These are phyloP conservation scores for Onychomys arenicola DNA, from an alignment of 2,797 vertebrate genomes.

Conservation along the genomic window DNA sequence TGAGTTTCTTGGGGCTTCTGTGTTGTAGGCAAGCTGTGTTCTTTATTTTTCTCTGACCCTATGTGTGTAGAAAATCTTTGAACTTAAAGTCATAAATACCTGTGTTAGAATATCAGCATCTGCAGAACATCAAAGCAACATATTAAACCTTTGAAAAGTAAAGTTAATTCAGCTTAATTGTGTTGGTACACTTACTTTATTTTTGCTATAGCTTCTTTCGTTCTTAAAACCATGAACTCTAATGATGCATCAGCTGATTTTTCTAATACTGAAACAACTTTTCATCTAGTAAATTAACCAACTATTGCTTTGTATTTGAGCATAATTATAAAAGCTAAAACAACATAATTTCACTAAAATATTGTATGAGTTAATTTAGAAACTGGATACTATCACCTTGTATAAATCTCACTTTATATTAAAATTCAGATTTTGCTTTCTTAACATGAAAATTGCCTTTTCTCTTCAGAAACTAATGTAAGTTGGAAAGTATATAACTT, in stretches of 20 bases:
- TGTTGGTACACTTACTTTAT: background rate
- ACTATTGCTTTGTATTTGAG: constrained; percentile 8
- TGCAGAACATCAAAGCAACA: background rate
- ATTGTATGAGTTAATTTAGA: constrained; percentile 25
- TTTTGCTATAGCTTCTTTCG: background rate
- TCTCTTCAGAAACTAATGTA: background rate
- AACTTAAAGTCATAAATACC: constrained; percentile 46
- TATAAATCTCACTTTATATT: background rate
- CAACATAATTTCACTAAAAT: constrained; percentile 39
- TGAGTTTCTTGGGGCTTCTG: background rate
- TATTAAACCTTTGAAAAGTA: constrained; percentile 17
- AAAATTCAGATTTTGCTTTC: background rate
- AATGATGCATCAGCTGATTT: background rate
- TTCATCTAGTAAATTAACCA: background rate
- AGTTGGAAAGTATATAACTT: background rate
- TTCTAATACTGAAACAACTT: constrained; percentile 30
- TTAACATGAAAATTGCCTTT: constrained; percentile 47
- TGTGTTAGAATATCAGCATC: background rate
- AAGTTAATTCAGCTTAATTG: constrained; percentile 12
- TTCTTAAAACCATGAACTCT: constrained; percentile 10
- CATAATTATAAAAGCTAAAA: constrained; percentile 37
- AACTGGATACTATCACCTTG: background rate
- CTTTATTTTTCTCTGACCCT: background rate
- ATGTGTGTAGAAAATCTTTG: constrained; percentile 51
- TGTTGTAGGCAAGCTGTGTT: background rate